A percentile compares a stretch with the other conserved stretches of the same genome.
These are phyloP conservation scores for Microcebus jonahi DNA, from an alignment of 2,113 vertebrate species.

Conservation along the genomic window DNA sequence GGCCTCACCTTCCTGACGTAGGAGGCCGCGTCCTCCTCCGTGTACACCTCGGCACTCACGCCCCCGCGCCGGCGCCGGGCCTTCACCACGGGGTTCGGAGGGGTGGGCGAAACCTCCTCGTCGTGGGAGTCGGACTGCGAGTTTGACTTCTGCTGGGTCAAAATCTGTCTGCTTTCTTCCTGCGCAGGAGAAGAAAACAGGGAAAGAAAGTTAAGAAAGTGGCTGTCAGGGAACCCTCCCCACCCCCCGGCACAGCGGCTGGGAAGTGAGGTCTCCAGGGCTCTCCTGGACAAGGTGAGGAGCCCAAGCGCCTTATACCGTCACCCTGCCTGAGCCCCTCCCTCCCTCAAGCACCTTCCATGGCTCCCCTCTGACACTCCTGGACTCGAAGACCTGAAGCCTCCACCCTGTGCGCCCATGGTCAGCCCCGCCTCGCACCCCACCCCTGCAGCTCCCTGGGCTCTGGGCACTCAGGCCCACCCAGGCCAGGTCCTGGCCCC, in stretches of 20 bases:
- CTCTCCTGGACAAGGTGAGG: not conserved
- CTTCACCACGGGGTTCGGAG: slow-evolving; percentile 95
- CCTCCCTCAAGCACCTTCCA: not conserved
- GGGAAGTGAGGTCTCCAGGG: not conserved
- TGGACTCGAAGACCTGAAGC: not conserved
- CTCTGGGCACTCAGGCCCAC: not conserved
- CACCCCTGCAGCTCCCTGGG: not conserved
- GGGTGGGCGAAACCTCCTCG: slow-evolving; percentile 95
- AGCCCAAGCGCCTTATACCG: not conserved
- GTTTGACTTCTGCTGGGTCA: slow-evolving; percentile 96
- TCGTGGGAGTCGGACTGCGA: slow-evolving; percentile 96
- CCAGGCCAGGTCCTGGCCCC: not conserved
- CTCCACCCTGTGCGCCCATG: not conserved
- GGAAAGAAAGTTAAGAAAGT: not conserved
- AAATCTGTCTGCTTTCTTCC: slow-evolving; percentile 97
- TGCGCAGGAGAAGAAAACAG: slow-evolving; percentile 76
- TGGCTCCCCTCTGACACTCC: not conserved
- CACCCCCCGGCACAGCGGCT: no score
- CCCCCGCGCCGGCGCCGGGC: slow-evolving; percentile 93
- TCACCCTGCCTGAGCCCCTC: not conserved
- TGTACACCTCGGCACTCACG: slow-evolving; percentile 98
- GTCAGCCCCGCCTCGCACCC: not conserved
- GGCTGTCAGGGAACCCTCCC: not conserved
- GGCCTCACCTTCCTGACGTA: slow-evolving; percentile 95
- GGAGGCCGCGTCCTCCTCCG: slow-evolving; percentile 97